Base-by-base conservation (phyloP, 2,888 invertebrate species). In the Zygothrica quintamaculata region DNA sequence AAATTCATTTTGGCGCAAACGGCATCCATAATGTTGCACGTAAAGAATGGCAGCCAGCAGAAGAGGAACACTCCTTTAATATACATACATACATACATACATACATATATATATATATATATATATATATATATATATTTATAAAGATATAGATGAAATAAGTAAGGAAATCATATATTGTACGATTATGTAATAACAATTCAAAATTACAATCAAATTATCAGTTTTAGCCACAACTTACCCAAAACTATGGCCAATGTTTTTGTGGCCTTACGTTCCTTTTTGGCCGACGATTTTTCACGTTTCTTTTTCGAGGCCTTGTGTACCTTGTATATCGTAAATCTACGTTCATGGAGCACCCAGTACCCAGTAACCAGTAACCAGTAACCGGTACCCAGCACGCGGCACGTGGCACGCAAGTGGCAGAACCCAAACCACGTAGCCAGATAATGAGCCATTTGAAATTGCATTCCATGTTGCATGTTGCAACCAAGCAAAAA, bases 31-130 rank as follows among this genome's bases (percentile, higher is more conserved):
- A 99, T 97, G 92, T 98, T 98, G 92, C 98, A 98, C 1, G 98
- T 97, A 94, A 99, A 99, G 93, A 99, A 99, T 31, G 99, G 99
- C 66, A 98, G 96, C 99, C 99, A 99, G 92, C 99, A 99, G 88
- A 98, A 94, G 36, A 99, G 94, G 91, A 99, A 99, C 1, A 99
- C 98, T 84, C 98, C 99, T 99, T 43, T 1, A 25, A 93, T n/a
- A 34, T 25, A 42, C 22, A 6, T n/a, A n/a, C n/a, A n/a, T n/a
- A n/a, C n/a, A n/a, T n/a, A n/a, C n/a, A n/a, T n/a, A n/a, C n/a
- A n/a, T n/a, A n/a, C n/a, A n/a, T n/a, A n/a, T n/a, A n/a, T n/a
- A n/a, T n/a, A n/a, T n/a, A n/a, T n/a, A n/a, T n/a, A n/a, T n/a
- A n/a, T n/a, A n/a, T n/a, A n/a, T n/a, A n/a, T n/a, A n/a, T n/a